Conservation (phyloP, 1,140 invertebrate genomes). For the Dreissena polymorpha region DNA sequence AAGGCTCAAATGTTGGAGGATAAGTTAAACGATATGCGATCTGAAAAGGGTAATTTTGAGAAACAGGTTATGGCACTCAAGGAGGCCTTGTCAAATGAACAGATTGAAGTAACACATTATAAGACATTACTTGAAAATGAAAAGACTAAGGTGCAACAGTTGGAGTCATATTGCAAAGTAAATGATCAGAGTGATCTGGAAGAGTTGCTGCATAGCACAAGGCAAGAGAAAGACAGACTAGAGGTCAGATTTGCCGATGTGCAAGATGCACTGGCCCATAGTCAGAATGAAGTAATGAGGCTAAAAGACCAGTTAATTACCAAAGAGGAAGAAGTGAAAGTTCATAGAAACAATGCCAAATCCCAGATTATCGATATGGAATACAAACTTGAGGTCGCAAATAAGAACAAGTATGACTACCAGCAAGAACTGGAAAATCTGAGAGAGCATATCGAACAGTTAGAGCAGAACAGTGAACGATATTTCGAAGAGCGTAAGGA, state of each 20-base stretch:
- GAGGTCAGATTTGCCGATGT: conserved; percentile 75
- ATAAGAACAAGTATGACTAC: conserved; percentile 86
- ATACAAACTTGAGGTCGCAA: conserved; percentile 87
- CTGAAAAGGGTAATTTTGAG: conserved; percentile 87
- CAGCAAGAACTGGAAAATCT: conserved; percentile 86
- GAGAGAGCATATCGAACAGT: conserved; percentile 86
- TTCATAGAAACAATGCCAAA: conserved; percentile 89
- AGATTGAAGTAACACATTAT: conserved; percentile 88
- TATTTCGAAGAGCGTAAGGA: conserved; percentile 89
- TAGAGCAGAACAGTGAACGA: conserved; percentile 87
- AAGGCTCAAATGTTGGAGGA: conserved; percentile 84
- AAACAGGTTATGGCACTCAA: conserved; percentile 86
- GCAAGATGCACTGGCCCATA: conserved; percentile 83
- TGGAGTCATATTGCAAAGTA: conserved; percentile 82
- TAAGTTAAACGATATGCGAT: conserved; percentile 83
- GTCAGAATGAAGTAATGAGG: conserved; percentile 87
- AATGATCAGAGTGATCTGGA: conserved; percentile 85
- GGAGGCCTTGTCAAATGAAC: conserved; percentile 84
- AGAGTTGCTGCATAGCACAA: conserved; percentile 86
- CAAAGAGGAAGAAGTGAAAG: conserved; percentile 90
- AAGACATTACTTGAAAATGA: conserved; percentile 90
- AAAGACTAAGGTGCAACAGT: conserved; percentile 83
- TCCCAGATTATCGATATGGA: conserved; percentile 88
- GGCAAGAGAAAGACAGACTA: conserved; percentile 85
- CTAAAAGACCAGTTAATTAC: conserved; percentile 85